Evolutionary conservation across 2,888 invertebrate genomes (phyloP), one percentile per base, ranked within the genome.

Genomic region (Iselma pallidipennis): DNA sequence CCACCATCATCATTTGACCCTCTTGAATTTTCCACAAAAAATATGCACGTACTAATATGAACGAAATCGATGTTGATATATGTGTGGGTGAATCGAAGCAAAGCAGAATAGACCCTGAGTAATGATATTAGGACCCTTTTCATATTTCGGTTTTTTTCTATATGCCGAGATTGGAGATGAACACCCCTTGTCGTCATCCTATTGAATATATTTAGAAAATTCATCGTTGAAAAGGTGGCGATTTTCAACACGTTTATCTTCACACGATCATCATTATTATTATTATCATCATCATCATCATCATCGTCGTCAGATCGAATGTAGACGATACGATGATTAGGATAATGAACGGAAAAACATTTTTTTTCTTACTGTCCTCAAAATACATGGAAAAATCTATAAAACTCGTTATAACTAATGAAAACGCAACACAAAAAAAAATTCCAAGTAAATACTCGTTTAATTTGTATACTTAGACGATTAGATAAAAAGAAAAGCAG

Each of bases 81-180:
- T 0, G 9, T 10, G 42, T 19, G 19, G 19, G 4, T 42, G 21
- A 21, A 42, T 42, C 10, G n/a, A 51, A 51, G 51, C 12, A 10
- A 26, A 9, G 42, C 21, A 49, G 51, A 26, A 29, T 28, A 29
- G 21, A 16, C 5, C 2, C 19, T 7, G 14, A 31, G 29, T 51
- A 51, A 51, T 51, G 51, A 51, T 51, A 51, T 51, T 51, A 51
- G 19, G 51, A 51, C 51, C 51, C 51, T 51, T 51, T 51, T 51
- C 51, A 51, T 28, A 51, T 29, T 31, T 51, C n/a, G 26, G 5
- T 26, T 26, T 26, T 28, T 33, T 42, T 42, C 21, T 42, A 21
- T 21, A 42, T 42, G 21, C 10, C 4, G 42, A 51, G 19, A 51
- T 51, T 29, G 51, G 14, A 28, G 51, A 51, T 51, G 51, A 28